Base-by-base conservation (phyloP, 2,113 vertebrate species). In the Alethe castanea region DNA sequence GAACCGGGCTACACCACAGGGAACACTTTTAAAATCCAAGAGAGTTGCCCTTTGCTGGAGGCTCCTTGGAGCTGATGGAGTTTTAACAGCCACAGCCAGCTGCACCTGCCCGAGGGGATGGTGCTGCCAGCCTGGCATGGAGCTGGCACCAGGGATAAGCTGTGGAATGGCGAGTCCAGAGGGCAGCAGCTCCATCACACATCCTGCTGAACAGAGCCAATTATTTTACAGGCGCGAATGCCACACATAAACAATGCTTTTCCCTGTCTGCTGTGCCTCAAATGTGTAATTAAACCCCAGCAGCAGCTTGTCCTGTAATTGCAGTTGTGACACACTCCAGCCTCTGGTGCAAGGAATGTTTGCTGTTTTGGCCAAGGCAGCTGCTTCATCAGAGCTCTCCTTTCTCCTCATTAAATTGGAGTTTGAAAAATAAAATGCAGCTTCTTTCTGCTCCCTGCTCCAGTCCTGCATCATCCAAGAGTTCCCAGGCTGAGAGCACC, bases 201-300 rank as follows among this genome's bases (percentile, higher is more conserved):
- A 38, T 45, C 73, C 42, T 26, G 33, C 76, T 26, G 6, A 95
- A 50, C 8, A 10, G 28, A 86, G 78, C 76, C 69, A 78, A 81
- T 83, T 90, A 95, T 61, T 74, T 56, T 79, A 36, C 40, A 82
- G 83, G 31, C 2, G 3, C 86, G 80, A 90, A 93, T 25, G 80
- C 70, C 78, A 33, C 64, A 23, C 65, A 54, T 72, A 91, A 90
- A 79, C 44, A 92, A 14, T 12, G 15, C 54, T 91, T 88, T 57
- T 24, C 74, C 42, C 59, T 92, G 92, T 57, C 62, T 94, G 77
- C 87, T 86, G n/a, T 81, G 74, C 61, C 53, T 90, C 85, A 77
- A 40, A 81, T 35, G 31, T 69, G 70, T 86, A 92, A 93, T 95
- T 94, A 94, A 94, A 78, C 59, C 54, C 82, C 60, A 70, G 23